Evolutionary conservation across 53 echinoderm and acorn worm species (phyloP), one percentile per base, ranked within the genome.

Genomic region (Apostichopus leukothele): DNA sequence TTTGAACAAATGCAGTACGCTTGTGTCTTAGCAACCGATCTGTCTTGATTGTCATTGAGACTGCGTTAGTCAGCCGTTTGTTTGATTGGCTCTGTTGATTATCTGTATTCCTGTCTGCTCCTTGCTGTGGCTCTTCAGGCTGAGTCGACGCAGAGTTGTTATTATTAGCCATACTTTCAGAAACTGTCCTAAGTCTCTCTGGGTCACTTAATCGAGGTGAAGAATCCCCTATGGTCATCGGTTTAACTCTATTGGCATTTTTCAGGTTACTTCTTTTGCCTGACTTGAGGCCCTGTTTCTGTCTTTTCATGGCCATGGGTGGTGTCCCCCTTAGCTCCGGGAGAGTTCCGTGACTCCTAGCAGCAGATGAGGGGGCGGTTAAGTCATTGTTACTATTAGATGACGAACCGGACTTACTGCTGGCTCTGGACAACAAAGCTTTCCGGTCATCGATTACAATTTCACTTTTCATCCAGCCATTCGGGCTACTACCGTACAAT

Each of bases 1-100:
- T 91, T 76, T 92, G 90, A 20, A 66, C 90, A 75, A 92, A 89
- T 9, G 74, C 76, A 53, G 18, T 68, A 60, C 88, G 88, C 66
- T 88, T 79, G 5, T 55, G 91, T n/a, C 18, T 71, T 18, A 80
- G 52, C 60, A 66, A 61, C 60, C 79, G 84, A 14, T 76, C 79
- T 3, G 27, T 79, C 88, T 21, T 18, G 26, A 86, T 67, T 68
- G 88, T 57, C 11, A 67, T 11, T 11, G 68, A 85, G 51, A 67
- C 68, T 18, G 85, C 68, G 26, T 63, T 85, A 39, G 68, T 67
- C 11, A 85, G 85, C 18, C 85, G 50, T 85, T 39, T 67, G 21
- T 85, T 67, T 18, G n/a, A 67, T 14, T 1, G 50, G 5, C 63
- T 21, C 18, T 76, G 27, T 22, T 22, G 7, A 12, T 50, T 22